Conservation (phyloP, 2,797 vertebrate genomes). For the Platalea minor region DNA sequence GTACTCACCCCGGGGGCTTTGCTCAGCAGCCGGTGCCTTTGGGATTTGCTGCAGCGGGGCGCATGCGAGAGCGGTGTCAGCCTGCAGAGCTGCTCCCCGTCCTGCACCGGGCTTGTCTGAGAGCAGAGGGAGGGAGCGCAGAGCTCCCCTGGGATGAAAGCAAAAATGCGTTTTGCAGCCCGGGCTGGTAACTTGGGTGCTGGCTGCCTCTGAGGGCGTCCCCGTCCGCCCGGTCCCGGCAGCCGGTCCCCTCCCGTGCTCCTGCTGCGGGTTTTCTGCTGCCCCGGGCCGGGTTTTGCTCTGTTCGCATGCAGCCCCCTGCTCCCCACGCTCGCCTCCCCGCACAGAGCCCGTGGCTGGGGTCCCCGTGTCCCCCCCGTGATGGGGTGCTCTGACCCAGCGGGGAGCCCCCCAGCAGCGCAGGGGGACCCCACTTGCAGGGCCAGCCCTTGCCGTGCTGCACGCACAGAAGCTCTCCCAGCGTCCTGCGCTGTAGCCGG, state of each 20-base stretch:
- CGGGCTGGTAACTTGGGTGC: neutral
- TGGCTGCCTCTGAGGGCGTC: neutral
- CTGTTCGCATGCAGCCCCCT: neutral
- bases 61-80: neutral
- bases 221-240: neutral
- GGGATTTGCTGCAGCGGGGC: neutral
- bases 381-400: neutral
- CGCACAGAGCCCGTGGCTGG: accelerated
- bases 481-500: accelerated
- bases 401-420: neutral
- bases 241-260: accelerated
- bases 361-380: neutral
- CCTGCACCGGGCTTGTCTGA: neutral
- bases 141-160: neutral
- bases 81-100: neutral
- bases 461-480: neutral
- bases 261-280: neutral
- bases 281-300: neutral
- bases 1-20: accelerated
- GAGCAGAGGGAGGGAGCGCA: neutral
- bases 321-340: neutral
- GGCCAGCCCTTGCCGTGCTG: neutral
- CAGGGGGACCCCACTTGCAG: neutral
- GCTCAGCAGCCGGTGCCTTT: neutral
- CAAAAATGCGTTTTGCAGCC: neutral